phyloP scores from a whole-genome alignment of 2,113 vertebrate genomes.

The Saiga tatarica region DNA sequence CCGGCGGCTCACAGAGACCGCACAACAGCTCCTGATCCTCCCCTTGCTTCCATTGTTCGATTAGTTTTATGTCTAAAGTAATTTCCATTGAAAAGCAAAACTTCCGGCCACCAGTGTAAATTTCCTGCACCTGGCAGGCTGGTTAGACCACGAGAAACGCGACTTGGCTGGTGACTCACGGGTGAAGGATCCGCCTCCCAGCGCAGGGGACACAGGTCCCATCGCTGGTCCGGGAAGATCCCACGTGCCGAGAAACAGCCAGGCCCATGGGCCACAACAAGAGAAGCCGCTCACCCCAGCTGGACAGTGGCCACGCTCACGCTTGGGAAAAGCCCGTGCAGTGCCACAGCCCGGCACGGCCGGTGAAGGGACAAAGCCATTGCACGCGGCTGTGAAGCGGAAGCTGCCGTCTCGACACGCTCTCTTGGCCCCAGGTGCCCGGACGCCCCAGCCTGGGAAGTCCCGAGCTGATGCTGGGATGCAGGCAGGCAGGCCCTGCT shows the following conservation, averaged over 20 bases:
- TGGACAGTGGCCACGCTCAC: not conserved
- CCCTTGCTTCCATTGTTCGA: not conserved
- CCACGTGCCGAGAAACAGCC: not conserved
- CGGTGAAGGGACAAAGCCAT: rapidly evolving
- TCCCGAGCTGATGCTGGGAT: not conserved
- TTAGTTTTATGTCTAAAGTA: not conserved
- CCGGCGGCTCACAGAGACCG: rapidly evolving
- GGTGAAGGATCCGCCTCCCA: not conserved
- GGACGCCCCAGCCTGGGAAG: not conserved
- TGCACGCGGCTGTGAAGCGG: not conserved
- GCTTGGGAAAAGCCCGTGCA: rapidly evolving
- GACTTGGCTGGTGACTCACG: not conserved
- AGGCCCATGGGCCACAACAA: not conserved
- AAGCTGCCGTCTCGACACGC: no score
- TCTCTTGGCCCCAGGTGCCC: rapidly evolving
- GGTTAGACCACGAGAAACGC: not conserved
- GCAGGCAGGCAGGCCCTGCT: not conserved
- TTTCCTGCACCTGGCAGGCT: not conserved
- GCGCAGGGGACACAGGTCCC: not conserved
- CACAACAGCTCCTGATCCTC: not conserved
- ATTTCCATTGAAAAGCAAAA: not conserved
- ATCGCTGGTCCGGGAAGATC: not conserved
- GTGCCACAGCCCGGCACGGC: not conserved
- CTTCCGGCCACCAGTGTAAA: not conserved
- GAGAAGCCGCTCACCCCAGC: not conserved